Base-by-base conservation (phyloP, 2,113 vertebrate genomes). In the Tragulus kanchil region DNA sequence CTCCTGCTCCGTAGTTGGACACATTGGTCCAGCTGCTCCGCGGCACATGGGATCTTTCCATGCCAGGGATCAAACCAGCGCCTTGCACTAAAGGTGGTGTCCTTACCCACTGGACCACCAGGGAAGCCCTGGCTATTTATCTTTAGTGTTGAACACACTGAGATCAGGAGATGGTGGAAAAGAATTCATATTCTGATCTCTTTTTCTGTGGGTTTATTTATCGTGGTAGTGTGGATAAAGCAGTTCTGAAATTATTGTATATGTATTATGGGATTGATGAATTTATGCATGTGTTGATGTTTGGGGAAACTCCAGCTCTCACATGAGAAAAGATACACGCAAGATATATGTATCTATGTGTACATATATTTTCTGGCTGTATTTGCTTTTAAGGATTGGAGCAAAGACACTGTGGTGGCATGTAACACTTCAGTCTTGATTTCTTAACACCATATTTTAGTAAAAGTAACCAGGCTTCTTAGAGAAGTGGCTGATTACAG, bases 201-300 rank as follows among this genome's bases (percentile, higher is more conserved):
- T 90, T 48, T 83, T 52, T 73, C 71, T 21, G 31, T 89, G 67
- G 19, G 3, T 85, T 85, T 93, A 6, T 81, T 91, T 92, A 87
- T 79, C 92, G 9, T 85, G 19, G 17, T 73, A 5, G 16, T 91
- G 50, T 64, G 14, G 10, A 19, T 87, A 11, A 92, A 86, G 42
- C 59, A 85, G 28, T 89, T 91, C 25, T 90, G 21, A 90, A 92
- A 94, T 42, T 88, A 54, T 86, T 91, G 83, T 90, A 90, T 31
- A 26, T 86, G 9, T 75, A 73, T 81, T 89, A 62, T 28, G 92
- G 31, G 9, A 8, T 78, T 85, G 61, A 69, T 89, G 19, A 65
- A 94, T 77, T 89, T 91, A 12, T 92, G 62, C 83, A 65, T 84
- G 6, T 86, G 26, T 89, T 93, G 61, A 56, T 95, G 21, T 75